Evolutionary conservation across 2,888 invertebrate species (phyloP), one percentile per base, ranked within the genome.

Genomic region (Metallyticus violacea): DNA sequence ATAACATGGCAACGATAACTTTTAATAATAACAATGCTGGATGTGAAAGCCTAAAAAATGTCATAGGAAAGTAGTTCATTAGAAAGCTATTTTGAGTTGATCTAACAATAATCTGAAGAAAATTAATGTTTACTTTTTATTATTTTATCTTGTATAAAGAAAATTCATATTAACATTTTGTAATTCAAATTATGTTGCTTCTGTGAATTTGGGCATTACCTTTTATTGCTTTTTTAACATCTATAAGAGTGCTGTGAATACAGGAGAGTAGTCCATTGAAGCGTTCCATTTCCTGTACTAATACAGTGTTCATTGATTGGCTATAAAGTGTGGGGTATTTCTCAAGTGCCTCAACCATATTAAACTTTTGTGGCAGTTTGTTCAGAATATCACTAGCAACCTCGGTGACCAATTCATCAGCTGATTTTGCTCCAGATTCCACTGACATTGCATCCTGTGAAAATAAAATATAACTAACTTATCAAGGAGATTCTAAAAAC

Each of bases 291-390:
- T 97, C 97, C 91, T 97, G 97, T 4, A 97, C 96, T 85, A 98
- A 93, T 0, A 98, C 98, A 0, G 98, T 98, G 90, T 98, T 98
- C 97, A 98, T 97, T 89, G 98, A 98, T 93, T 98, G 97, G 91
- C 95, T 92, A 92, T 98, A 94, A 89, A 93, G 91, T 87, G 97
- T 95, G 86, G 98, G 95, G 93, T 96, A 95, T 92, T 95, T 93
- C 91, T 94, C 91, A 90, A 95, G 92, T 85, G 96, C 92, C 89
- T 93, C 90, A 90, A 96, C 92, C 89, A 97, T 90, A 92, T 95
- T 93, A 92, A 94, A 95, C 92, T 95, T 93, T 29, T 91, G 91
- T 0, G 98, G 98, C 29, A 98, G 92, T 90, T 96, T 96, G 6
- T 93, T 91, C 9, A 98, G 91, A 88, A 98, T 95, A 90, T 97